Percentiles rank a stretch among this genome's conserved stretches.
Evolutionary conservation across 2,113 vertebrate genomes (phyloP).

Genomic region (Symphodus melops): DNA sequence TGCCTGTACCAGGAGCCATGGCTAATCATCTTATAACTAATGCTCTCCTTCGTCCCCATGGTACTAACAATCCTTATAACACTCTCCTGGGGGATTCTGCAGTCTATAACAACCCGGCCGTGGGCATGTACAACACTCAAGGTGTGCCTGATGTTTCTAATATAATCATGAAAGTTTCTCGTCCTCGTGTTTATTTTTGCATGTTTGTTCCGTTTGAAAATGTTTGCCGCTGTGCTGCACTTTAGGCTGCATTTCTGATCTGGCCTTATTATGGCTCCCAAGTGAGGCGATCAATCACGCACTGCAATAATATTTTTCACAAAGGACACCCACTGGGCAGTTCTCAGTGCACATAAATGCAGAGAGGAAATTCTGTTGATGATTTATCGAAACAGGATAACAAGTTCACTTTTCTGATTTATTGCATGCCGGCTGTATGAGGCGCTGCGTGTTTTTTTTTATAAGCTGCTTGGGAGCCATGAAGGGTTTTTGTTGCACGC

Average conservation of each 20-base stretch:
- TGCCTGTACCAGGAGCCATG: conserved; percentile 99
- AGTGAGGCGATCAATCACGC: conserved; percentile 52
- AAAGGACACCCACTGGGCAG: conserved; percentile 49
- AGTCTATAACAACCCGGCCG: conserved; percentile 99
- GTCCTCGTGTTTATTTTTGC: conserved; percentile 75
- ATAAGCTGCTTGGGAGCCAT: conserved; percentile 64
- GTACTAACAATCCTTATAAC: conserved; percentile 99
- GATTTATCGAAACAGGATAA: conserved; percentile 38
- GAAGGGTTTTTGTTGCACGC: conserved; percentile 30
- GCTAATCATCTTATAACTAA: conserved; percentile 99
- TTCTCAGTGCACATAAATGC: conserved; percentile 18
- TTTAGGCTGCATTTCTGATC: conserved; percentile 37
- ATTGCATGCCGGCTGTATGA: conserved; percentile 6
- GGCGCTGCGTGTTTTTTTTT: conserved; percentile 12
- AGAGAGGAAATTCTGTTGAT: conserved; percentile 5
- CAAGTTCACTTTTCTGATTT: conserved; percentile 13
- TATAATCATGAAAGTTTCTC: conserved; percentile 65
- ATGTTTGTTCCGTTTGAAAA: conserved; percentile 53
- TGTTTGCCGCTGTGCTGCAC: conserved; percentile 29
- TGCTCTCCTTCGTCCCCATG: conserved; percentile 99
- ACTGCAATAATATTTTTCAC: conserved; percentile 26
- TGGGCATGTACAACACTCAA: conserved; percentile 99
- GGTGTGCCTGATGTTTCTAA: conserved; percentile 89
- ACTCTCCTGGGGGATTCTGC: conserved; percentile 99
- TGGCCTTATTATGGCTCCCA: conserved; percentile 61